Percentiles rank a stretch among this genome's conserved stretches.
These are phyloP conservation scores for Petrocephalus zakoni DNA, from an alignment of 2,113 vertebrate species.

Conservation along the genomic window DNA sequence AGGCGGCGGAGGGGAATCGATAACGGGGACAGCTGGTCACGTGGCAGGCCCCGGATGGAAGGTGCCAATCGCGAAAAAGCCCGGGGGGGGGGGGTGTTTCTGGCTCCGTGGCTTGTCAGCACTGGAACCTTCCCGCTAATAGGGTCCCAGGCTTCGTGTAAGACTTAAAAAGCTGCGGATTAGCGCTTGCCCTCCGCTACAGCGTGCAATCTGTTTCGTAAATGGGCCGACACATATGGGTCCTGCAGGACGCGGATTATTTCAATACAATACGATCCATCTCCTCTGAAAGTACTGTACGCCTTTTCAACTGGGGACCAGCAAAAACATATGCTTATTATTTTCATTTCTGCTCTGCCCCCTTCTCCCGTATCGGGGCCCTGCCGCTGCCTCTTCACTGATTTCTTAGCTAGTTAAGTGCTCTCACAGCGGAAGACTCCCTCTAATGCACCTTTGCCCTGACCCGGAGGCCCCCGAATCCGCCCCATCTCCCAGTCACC, in stretches of 20 bases:
- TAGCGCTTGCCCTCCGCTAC: conserved; percentile 36
- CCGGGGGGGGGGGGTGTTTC: conserved; percentile 27
- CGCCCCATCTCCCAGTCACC: background rate
- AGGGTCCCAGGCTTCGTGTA: conserved; percentile 35
- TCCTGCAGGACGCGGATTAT: conserved; percentile 44
- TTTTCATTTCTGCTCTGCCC: conserved; percentile 34
- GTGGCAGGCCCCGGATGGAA: conserved; percentile 28
- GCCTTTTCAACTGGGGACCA: conserved; percentile 38
- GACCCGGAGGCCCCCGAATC: conserved; percentile 12
- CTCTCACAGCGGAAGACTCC: conserved; percentile 46
- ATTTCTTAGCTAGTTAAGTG: conserved; percentile 60
- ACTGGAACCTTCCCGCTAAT: conserved; percentile 38
- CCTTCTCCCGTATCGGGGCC: conserved; percentile 25
- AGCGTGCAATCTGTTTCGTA: conserved; percentile 38
- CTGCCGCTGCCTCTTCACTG: conserved; percentile 35
- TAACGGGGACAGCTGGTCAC: conserved; percentile 49
- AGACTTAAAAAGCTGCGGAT: conserved; percentile 44
- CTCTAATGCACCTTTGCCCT: conserved; percentile 39
- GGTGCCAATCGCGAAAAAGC: conserved; percentile 43
- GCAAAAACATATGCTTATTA: conserved; percentile 40
- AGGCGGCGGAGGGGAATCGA: conserved; percentile 61
- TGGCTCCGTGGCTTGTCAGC: conserved; percentile 29
- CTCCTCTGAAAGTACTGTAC: conserved; percentile 39
- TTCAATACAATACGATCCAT: conserved; percentile 44
- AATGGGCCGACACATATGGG: conserved; percentile 48